Percentiles rank a stretch among this genome's conserved stretches.
Evolutionary conservation across 2,113 vertebrate species (phyloP).

Genomic region (Leptobrachium leishanense): DNA sequence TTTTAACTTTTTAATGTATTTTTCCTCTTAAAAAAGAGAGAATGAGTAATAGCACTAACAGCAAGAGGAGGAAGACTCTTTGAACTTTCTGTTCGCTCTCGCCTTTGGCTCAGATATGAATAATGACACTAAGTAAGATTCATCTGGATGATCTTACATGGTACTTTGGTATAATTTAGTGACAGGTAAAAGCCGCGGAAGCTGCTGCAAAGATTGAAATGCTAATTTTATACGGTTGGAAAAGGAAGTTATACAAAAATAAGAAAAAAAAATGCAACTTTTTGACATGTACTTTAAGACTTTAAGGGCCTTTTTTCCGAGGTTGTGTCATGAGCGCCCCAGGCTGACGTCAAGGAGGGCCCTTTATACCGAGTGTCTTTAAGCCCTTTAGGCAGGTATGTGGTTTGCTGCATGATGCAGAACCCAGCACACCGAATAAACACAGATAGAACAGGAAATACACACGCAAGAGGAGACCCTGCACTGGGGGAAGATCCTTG

Average conservation of each 20-base stretch:
- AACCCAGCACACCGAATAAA: no score
- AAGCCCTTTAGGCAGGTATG: no score
- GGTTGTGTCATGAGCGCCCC: no score
- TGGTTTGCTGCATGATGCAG: no score
- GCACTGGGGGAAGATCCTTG: no score
- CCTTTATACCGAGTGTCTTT: no score
- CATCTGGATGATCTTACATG: neutral
- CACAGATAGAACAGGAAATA: no score
- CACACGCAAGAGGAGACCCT: no score
- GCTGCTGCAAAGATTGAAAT: neutral
- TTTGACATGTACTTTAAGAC: neutral
- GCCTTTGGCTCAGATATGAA: conserved; percentile 24
- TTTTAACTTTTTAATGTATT: neutral
- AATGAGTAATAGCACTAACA: conserved; percentile 17
- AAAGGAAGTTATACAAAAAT: neutral
- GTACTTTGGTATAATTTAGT: neutral
- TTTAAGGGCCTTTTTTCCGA: no score
- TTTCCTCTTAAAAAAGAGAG: conserved; percentile 14
- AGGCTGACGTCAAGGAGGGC: no score
- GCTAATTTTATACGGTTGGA: neutral
- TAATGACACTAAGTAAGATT: neutral
- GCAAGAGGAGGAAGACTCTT: neutral
- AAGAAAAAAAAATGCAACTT: neutral
- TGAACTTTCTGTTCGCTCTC: conserved; percentile 19
- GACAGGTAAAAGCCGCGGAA: neutral